Percentiles rank a stretch among this genome's conserved stretches.
Conservation (phyloP, 30 jellyfish, hydroid and myxozoan species). For the Cassiopea xamachana region DNA sequence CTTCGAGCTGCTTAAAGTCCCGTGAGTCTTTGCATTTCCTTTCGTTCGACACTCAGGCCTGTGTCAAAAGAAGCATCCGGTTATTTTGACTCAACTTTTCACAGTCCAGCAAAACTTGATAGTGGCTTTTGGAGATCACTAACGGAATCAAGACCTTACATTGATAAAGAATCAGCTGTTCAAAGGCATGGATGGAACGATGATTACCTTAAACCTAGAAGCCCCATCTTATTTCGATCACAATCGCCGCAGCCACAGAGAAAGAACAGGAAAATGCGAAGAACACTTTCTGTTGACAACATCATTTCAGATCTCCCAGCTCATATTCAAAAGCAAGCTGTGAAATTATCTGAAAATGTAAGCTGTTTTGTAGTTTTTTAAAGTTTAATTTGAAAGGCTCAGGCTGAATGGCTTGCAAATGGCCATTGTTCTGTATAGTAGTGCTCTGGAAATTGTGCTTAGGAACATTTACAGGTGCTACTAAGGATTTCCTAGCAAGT, state of each 20-base stretch:
- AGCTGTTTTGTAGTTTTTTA: background rate
- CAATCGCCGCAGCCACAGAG: slow-evolving; percentile 5
- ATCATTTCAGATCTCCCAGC: slow-evolving; percentile 26
- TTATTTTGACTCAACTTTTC: background rate
- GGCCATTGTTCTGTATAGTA: too few relatives aligned
- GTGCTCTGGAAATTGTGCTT: too few relatives aligned
- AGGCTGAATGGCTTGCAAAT: too few relatives aligned
- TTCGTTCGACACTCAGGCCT: background rate
- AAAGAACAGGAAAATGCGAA: background rate
- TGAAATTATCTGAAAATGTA: slow-evolving; percentile 43
- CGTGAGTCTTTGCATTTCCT: background rate
- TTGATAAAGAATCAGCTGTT: slow-evolving; percentile 16
- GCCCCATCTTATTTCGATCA: background rate
- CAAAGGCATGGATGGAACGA: slow-evolving; percentile 36
- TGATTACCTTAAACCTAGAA: background rate
- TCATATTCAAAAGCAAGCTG: slow-evolving; percentile 29
- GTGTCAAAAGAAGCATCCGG: background rate
- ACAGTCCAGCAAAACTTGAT: background rate
- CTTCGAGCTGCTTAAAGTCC: too few relatives aligned
- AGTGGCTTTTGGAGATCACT: slow-evolving; percentile 12
- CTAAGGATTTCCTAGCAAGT: too few relatives aligned
- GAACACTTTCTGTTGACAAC: slow-evolving; percentile 45
- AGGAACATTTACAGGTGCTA: too few relatives aligned
- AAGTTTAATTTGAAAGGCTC: background rate
- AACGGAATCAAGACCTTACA: slow-evolving; percentile 33